Evolutionary conservation across 2,113 vertebrate genomes (phyloP).

Genomic region (Dolichallabes microphthalmus): DNA sequence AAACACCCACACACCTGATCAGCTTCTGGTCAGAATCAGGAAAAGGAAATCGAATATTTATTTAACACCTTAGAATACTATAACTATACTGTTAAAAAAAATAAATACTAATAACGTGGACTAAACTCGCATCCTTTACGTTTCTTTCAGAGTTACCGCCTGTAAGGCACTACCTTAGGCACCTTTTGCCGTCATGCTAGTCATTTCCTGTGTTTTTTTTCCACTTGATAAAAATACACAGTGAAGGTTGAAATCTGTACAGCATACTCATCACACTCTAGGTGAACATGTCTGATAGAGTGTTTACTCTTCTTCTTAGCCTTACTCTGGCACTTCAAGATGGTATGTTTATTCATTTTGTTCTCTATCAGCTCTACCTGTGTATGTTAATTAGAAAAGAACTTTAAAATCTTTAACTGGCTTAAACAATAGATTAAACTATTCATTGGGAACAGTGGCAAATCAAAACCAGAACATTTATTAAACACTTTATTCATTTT

Average conservation of each 20-base stretch:
- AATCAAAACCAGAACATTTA: neutral
- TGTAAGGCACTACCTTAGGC: neutral
- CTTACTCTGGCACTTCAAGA: slow-evolving; percentile 30
- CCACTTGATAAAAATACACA: neutral
- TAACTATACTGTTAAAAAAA: neutral
- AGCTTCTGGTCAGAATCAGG: neutral
- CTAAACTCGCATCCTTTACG: neutral
- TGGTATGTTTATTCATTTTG: slow-evolving; percentile 8
- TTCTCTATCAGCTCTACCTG: neutral
- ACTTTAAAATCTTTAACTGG: neutral
- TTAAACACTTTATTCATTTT: neutral
- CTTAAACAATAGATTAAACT: neutral
- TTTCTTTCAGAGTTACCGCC: neutral
- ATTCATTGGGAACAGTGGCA: neutral
- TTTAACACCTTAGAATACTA: neutral
- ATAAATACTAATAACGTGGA: neutral
- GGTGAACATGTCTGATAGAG: slow-evolving; percentile 34
- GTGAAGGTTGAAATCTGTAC: neutral
- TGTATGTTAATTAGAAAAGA: neutral
- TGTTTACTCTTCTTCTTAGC: slow-evolving; percentile 17
- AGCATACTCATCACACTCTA: neutral
- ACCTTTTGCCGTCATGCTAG: neutral
- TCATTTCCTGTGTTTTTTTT: slow-evolving; percentile 49
- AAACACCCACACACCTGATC: slow-evolving; percentile 41
- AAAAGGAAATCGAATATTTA: neutral